phyloP scores from a whole-genome alignment of 2,888 invertebrate genomes.

The Lasioglossum calceatum region DNA sequence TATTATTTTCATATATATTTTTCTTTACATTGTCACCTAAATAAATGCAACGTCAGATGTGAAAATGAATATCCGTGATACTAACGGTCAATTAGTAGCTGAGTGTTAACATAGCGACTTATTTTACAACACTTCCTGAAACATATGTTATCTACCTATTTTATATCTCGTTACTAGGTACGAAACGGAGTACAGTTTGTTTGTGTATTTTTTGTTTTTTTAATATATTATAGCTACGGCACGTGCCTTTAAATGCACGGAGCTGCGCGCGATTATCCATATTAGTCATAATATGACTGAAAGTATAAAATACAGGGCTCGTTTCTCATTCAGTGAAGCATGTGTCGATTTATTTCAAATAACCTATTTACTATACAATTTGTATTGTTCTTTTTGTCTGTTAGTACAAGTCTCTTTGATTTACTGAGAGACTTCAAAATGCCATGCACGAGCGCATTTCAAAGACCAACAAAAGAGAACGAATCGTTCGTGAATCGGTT shows the following conservation, averaged over 20 bases:
- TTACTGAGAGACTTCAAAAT: slow-evolving; percentile 64
- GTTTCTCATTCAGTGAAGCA: slow-evolving; percentile 76
- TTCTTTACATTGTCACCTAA: slow-evolving; percentile 58
- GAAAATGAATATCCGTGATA: slow-evolving; percentile 46
- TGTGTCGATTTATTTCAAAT: slow-evolving; percentile 80
- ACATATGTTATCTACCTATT: slow-evolving; percentile 48
- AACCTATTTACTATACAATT: slow-evolving; percentile 82
- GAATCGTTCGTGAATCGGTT: slow-evolving; percentile 49
- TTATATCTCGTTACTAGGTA: slow-evolving; percentile 24
- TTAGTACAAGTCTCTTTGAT: slow-evolving; percentile 76
- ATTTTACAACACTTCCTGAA: slow-evolving; percentile 46
- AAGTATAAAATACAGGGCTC: slow-evolving; percentile 76
- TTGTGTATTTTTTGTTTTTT: slow-evolving; percentile 1
- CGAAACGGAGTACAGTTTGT: slow-evolving; percentile 48
- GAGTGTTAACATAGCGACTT: slow-evolving; percentile 45
- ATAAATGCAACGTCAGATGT: slow-evolving; percentile 59
- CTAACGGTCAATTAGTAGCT: slow-evolving; percentile 36
- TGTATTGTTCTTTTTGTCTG: slow-evolving; percentile 67
- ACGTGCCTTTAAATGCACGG: slow-evolving; percentile 46
- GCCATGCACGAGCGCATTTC: slow-evolving; percentile 41
- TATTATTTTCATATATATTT: slow-evolving; percentile 49
- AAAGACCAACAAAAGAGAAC: slow-evolving; percentile 46
- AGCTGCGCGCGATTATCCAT: slow-evolving; percentile 53
- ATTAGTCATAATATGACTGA: slow-evolving; percentile 58
- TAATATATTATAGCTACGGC: slow-evolving; percentile 35